Evolutionary conservation across 2,113 vertebrate genomes (phyloP).

Genomic region (Eurypyga helias): DNA sequence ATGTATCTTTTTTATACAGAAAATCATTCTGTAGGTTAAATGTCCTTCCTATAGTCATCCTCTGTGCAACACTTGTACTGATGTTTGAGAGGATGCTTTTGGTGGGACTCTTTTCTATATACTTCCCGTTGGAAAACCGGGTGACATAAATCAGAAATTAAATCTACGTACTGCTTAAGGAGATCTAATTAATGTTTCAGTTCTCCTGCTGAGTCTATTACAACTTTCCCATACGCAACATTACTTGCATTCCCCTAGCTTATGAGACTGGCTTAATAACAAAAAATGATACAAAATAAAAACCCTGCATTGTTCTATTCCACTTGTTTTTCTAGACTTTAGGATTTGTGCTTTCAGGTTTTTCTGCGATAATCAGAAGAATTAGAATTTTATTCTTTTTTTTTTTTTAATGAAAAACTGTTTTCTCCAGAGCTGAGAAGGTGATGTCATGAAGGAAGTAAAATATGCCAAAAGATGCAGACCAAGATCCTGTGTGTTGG

Average conservation of each 20-base stretch:
- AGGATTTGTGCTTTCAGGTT: not conserved
- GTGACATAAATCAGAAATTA: not conserved
- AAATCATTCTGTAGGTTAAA: not conserved
- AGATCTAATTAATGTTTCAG: not conserved
- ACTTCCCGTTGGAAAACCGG: not conserved
- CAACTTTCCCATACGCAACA: not conserved
- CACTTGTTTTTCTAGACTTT: not conserved
- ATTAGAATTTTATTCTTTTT: not conserved
- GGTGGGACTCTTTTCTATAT: not conserved
- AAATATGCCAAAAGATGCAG: slow-evolving; percentile 12
- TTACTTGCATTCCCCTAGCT: not conserved
- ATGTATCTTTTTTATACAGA: not conserved
- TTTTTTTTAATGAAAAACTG: not conserved
- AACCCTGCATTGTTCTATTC: not conserved
- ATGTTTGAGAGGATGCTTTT: not conserved
- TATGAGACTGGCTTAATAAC: not conserved
- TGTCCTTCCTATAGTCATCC: not conserved
- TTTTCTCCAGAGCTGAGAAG: slow-evolving; percentile 4
- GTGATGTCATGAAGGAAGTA: not conserved
- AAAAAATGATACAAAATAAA: not conserved
- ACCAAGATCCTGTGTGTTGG: not conserved
- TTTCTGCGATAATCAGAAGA: not conserved
- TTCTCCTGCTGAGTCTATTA: not conserved
- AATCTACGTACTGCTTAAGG: not conserved
- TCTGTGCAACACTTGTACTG: not conserved